Evolutionary conservation across 2,113 vertebrate species (phyloP).

Genomic region (Pterocles orientalis): DNA sequence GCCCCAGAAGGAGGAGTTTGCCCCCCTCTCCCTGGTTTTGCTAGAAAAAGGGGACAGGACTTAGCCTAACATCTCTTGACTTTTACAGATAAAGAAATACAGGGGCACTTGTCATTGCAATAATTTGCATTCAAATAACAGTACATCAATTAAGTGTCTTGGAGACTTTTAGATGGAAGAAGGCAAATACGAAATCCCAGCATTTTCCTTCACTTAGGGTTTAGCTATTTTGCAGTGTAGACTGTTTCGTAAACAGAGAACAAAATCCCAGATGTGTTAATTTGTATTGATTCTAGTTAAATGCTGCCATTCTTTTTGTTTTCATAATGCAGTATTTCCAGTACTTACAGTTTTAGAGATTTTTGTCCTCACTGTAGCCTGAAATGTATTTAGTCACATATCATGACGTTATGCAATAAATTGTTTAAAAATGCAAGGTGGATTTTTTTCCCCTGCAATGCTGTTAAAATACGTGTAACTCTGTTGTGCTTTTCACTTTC

Average conservation of each 20-base stretch:
- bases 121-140: conserved; percentile 55
- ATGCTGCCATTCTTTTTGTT: conserved; percentile 47
- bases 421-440: conserved; percentile 62
- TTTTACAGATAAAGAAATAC: conserved; percentile 52
- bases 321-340: conserved; percentile 21
- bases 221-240: conserved; percentile 36
- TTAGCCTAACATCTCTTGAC: conserved; percentile 72
- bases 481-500: conserved; percentile 19
- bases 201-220: conserved; percentile 25
- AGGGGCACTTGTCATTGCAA: conserved; percentile 68
- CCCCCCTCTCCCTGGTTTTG: conserved; percentile 32
- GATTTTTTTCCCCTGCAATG: background rate
- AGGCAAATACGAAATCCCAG: conserved; percentile 51
- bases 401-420: conserved; percentile 77
- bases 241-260: conserved; percentile 1
- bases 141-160: conserved; percentile 23
- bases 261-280: background rate
- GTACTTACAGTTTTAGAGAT: conserved; percentile 37
- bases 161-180: conserved; percentile 63
- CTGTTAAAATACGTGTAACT: conserved; percentile 13
- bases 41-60: conserved; percentile 71
- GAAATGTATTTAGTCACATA: conserved; percentile 72
- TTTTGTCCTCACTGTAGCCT: conserved; percentile 66
- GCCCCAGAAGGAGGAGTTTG: conserved; percentile 76
- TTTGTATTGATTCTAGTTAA: conserved; percentile 4